These are phyloP conservation scores for Bruchidius siliquastri DNA, from an alignment of 2,888 invertebrate species.

Conservation along the genomic window DNA sequence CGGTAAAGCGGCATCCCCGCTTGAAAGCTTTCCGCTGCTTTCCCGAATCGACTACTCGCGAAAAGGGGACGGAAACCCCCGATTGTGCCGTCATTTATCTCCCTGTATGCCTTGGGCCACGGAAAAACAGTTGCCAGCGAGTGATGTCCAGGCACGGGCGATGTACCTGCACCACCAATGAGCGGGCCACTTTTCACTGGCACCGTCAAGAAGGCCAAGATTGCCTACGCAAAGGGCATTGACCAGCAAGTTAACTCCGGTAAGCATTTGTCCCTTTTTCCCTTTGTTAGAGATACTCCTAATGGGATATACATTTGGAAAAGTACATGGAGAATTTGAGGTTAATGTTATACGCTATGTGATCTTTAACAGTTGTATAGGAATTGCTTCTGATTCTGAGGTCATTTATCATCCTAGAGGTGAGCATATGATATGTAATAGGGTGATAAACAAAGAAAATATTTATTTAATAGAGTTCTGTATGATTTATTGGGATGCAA, in stretches of 20 bases:
- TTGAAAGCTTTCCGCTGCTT: neutral
- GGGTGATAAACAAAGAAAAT: neutral
- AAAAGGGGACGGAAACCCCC: neutral
- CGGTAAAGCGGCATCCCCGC: neutral
- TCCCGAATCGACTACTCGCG: neutral
- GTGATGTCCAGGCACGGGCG: conserved; percentile 30
- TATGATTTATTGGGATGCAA: neutral
- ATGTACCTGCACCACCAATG: conserved; percentile 36
- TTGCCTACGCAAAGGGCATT: conserved; percentile 2
- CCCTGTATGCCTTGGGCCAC: neutral
- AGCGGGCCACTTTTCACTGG: conserved; percentile 42
- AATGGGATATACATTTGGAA: neutral
- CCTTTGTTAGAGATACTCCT: neutral
- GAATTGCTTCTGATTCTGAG: neutral
- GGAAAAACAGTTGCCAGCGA: conserved; percentile 9
- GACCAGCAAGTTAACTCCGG: neutral
- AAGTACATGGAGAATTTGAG: neutral
- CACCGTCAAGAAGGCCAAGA: conserved; percentile 21
- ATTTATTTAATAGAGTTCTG: neutral
- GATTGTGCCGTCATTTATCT: neutral
- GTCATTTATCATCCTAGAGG: neutral
- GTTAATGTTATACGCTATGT: neutral
- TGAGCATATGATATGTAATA: neutral
- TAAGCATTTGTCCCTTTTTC: neutral
- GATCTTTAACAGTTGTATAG: neutral